Conservation (phyloP, 2,113 vertebrate species). For the Peucedramus taeniatus region DNA sequence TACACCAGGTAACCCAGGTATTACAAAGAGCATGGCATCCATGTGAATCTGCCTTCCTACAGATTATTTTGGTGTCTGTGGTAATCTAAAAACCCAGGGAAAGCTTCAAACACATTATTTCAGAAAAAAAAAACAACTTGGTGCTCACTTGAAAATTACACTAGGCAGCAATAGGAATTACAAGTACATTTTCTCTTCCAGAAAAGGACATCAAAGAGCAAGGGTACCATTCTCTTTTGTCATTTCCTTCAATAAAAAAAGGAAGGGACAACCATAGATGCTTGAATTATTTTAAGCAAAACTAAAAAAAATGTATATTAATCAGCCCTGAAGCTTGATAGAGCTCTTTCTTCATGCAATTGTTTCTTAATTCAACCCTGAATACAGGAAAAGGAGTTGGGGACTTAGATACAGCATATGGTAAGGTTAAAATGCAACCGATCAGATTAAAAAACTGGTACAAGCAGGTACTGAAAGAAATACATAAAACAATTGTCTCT, state of each 20-base stretch:
- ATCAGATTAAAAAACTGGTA: background rate
- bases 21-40: background rate
- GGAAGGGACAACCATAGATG: background rate
- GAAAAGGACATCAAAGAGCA: background rate
- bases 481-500: background rate
- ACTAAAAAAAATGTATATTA: background rate
- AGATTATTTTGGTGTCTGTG: background rate
- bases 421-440: background rate
- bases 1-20: background rate
- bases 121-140: background rate
- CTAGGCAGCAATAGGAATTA: background rate
- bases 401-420: background rate
- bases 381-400: background rate
- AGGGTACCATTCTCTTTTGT: background rate
- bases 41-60: background rate
- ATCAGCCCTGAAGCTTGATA: background rate
- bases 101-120: background rate
- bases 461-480: background rate
- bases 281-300: background rate
- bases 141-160: background rate
- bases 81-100: background rate
- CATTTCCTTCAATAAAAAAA: constrained; percentile 9
- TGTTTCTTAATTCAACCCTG: background rate
- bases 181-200: background rate
- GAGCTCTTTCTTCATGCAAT: background rate